Conservation (phyloP, 2,797 vertebrate genomes). For the Spondyliosoma cantharus region DNA sequence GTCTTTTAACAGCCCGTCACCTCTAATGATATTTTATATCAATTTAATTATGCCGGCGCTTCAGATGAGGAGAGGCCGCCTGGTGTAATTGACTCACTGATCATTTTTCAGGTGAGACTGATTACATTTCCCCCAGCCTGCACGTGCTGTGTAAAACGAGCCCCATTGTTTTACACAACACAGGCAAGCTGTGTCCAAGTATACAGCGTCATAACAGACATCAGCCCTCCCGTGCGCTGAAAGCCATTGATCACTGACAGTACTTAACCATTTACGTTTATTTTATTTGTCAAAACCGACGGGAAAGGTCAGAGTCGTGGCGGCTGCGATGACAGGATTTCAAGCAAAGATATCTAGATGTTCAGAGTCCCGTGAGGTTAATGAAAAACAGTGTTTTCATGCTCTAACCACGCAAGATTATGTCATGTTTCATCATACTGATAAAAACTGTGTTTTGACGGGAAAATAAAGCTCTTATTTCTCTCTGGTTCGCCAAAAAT, state of each 20-base stretch:
- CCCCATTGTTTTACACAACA: conserved; percentile 43
- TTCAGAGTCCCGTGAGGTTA: not conserved
- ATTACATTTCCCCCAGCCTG: conserved; percentile 55
- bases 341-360: not conserved
- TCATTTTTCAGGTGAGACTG: conserved; percentile 71
- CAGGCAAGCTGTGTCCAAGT: conserved; percentile 15
- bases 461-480: not conserved
- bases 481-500: not conserved
- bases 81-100: conserved; percentile 72
- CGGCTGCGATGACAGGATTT: not conserved
- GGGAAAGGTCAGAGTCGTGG: not conserved
- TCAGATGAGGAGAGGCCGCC: conserved; percentile 65
- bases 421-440: not conserved
- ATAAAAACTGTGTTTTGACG: not conserved
- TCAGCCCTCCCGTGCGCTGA: not conserved
- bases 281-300: not conserved
- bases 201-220: conserved; percentile 7
- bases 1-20: conserved; percentile 73
- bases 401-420: not conserved
- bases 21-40: conserved; percentile 77
- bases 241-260: not conserved
- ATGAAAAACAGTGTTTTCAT: not conserved
- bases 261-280: not conserved
- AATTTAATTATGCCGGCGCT: conserved; percentile 78
- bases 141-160: conserved; percentile 37